Evolutionary conservation across 2,797 vertebrate genomes (phyloP).

Genomic region (Parauchenoglanis ngamensis): DNA sequence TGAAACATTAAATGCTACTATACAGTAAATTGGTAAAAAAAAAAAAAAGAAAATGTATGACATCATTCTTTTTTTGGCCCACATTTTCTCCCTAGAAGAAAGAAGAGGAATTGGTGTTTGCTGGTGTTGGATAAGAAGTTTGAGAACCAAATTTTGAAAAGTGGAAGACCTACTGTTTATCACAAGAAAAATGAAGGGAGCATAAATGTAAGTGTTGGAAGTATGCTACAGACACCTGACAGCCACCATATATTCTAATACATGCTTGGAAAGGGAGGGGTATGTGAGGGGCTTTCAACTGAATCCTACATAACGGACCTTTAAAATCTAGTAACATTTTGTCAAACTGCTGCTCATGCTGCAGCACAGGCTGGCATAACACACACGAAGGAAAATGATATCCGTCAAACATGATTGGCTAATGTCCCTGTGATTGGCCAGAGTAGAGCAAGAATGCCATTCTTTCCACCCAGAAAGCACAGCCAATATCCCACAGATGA

Average conservation of each 20-base stretch:
- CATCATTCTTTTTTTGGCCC: not conserved
- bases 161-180: too few species aligned
- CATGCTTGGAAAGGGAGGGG: too few species aligned
- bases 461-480: not conserved
- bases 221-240: too few species aligned
- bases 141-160: too few species aligned
- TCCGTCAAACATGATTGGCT: not conserved
- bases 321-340: not conserved
- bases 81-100: not conserved
- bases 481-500: not conserved
- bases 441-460: not conserved
- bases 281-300: too few species aligned
- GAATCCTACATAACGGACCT: too few species aligned
- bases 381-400: not conserved
- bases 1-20: not conserved
- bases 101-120: too few species aligned
- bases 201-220: too few species aligned
- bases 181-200: too few species aligned
- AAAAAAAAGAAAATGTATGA: not conserved
- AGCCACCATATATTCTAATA: too few species aligned
- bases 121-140: too few species aligned
- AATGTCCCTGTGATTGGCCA: not conserved
- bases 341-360: not conserved
- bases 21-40: not conserved
- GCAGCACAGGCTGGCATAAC: not conserved